These are phyloP conservation scores for Semnornis frantzii DNA, from an alignment of 2,113 vertebrate genomes.

Conservation along the genomic window DNA sequence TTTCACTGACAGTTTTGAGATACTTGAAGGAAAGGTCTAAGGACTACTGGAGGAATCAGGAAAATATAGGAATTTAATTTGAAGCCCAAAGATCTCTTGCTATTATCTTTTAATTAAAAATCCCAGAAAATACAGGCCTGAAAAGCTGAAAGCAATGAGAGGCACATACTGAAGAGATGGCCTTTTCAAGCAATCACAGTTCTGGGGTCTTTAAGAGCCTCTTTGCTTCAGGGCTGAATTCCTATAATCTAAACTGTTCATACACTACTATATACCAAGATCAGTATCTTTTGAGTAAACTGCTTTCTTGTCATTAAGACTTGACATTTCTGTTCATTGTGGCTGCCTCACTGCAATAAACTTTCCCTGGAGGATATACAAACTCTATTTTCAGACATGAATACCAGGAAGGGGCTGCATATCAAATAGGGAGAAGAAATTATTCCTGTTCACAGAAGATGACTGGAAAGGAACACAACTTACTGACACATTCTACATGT, in stretches of 20 bases:
- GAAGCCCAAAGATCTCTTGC: neutral
- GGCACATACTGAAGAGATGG: neutral
- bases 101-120: conserved; percentile 51
- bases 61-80: neutral
- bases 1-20: neutral
- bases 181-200: neutral
- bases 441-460: conserved; percentile 2
- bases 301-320: conserved; percentile 60
- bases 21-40: neutral
- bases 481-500: neutral
- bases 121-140: neutral
- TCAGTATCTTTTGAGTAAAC: conserved; percentile 54
- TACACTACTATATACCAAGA: neutral
- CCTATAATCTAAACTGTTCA: conserved; percentile 20
- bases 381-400: conserved; percentile 23
- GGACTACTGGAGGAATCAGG: neutral
- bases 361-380: conserved; percentile 42
- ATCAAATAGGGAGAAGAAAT: conserved; percentile 22
- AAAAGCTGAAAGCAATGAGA: neutral
- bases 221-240: conserved; percentile 41
- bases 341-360: conserved; percentile 41
- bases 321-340: conserved; percentile 58
- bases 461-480: neutral
- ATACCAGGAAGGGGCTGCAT: neutral
- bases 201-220: conserved; percentile 18